A percentile compares a stretch with the other conserved stretches of the same genome.
Conservation (phyloP, 2,113 vertebrate species). For the Nothocercus nigrocapillus region DNA sequence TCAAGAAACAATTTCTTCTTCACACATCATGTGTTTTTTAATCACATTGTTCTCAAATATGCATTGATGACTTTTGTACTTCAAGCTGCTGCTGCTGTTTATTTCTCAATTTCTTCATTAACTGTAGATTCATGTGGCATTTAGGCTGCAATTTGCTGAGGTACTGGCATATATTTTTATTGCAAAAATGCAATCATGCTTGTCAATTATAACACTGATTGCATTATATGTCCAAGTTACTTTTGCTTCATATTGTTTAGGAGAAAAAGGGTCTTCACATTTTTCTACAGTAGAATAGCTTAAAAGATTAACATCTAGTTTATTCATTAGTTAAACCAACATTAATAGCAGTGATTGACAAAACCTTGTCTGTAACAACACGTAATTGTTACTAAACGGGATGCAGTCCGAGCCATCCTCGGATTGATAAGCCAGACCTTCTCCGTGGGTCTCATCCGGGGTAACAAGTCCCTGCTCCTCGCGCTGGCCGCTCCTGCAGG, state of each 20-base stretch:
- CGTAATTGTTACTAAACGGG: conserved; percentile 22
- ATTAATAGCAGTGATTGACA: conserved; percentile 18
- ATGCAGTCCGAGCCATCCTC: background rate
- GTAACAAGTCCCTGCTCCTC: background rate
- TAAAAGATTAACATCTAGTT: conserved; percentile 24
- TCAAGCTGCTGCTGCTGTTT: conserved; percentile 49
- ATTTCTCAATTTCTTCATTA: conserved; percentile 70
- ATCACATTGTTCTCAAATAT: conserved; percentile 56
- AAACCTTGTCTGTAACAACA: background rate
- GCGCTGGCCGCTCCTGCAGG: too few species aligned
- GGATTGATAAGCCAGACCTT: background rate
- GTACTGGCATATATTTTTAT: conserved; percentile 49
- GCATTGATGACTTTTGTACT: conserved; percentile 42
- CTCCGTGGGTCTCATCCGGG: background rate
- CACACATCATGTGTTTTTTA: conserved; percentile 20
- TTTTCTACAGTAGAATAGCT: background rate
- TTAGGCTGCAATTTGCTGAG: conserved; percentile 35
- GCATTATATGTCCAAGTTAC: conserved; percentile 40
- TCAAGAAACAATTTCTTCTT: conserved; percentile 26
- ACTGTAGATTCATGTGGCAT: conserved; percentile 5
- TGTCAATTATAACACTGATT: conserved; percentile 63
- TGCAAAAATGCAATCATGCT: conserved; percentile 38
- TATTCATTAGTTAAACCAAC: conserved; percentile 45
- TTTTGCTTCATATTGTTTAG: conserved; percentile 51
- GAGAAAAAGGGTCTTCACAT: conserved; percentile 34